A percentile compares a stretch with the other conserved stretches of the same genome.
Conservation (phyloP, 2,113 vertebrate species). For the Amblyopsis rosae region DNA sequence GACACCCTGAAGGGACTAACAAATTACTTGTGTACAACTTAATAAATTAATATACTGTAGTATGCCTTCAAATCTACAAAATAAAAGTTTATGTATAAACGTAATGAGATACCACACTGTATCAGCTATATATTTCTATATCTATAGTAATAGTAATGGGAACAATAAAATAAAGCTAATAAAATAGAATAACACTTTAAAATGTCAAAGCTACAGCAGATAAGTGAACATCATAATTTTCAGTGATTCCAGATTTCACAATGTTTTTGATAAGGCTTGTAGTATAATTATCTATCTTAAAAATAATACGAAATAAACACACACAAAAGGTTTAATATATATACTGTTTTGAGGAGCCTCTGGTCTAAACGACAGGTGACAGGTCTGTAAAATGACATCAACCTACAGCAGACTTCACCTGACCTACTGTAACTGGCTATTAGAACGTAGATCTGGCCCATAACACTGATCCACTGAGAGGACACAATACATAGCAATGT, state of each 20-base stretch:
- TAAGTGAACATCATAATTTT: no score
- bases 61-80: not conserved
- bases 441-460: not conserved
- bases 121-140: not conserved
- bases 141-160: not conserved
- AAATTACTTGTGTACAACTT: not conserved
- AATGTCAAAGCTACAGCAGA: not conserved
- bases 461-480: conserved; percentile 47
- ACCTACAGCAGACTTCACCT: conserved; percentile 7
- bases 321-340: no score
- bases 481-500: conserved; percentile 55
- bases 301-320: no score
- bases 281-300: no score
- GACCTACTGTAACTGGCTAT: conserved; percentile 12
- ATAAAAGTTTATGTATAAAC: no score
- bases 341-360: no score
- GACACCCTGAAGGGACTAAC: conserved; percentile 38
- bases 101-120: no score
- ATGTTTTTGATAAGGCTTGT: no score
- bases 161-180: not conserved
- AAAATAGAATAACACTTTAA: not conserved
- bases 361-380: no score
- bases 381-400: conserved; percentile 15
- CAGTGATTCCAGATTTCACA: no score
- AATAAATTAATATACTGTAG: not conserved